Conservation (phyloP, 2,797 vertebrate genomes). For the Threskiornis aethiopicus region DNA sequence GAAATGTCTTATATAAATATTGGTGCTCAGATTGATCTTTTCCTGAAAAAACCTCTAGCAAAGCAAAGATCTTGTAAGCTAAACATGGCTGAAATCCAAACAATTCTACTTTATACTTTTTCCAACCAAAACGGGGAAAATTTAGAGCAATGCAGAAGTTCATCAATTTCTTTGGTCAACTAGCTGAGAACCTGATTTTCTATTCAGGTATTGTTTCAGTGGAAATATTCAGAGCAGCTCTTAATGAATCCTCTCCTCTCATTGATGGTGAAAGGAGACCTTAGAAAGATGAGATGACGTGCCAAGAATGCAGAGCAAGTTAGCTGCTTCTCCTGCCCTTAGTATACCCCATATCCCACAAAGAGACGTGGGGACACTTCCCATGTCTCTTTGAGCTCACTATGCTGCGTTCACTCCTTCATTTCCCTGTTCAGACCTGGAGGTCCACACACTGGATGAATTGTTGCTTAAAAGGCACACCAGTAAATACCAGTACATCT, state of each 20-base stretch:
- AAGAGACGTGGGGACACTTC: background rate
- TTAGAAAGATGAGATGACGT: background rate
- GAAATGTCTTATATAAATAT: conserved; percentile 31
- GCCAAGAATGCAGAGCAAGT: background rate
- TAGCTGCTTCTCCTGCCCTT: background rate
- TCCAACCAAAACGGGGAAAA: background rate
- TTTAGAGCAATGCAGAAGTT: background rate
- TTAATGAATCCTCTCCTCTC: background rate
- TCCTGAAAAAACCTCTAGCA: background rate
- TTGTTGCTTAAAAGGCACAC: rapidly evolving
- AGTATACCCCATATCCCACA: background rate
- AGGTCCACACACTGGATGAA: background rate
- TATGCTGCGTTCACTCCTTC: background rate
- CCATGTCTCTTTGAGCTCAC: background rate
- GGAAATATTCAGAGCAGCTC: background rate
- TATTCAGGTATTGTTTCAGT: background rate
- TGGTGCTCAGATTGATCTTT: background rate
- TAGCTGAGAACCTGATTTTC: background rate
- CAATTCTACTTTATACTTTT: background rate
- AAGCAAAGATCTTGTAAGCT: background rate
- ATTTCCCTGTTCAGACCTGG: background rate
- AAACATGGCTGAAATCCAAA: conserved; percentile 7
- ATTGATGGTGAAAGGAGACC: background rate
- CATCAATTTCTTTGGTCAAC: background rate
- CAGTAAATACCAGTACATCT: background rate